Evolutionary conservation across 2,113 vertebrate species (phyloP).

Genomic region (Conger conger): DNA sequence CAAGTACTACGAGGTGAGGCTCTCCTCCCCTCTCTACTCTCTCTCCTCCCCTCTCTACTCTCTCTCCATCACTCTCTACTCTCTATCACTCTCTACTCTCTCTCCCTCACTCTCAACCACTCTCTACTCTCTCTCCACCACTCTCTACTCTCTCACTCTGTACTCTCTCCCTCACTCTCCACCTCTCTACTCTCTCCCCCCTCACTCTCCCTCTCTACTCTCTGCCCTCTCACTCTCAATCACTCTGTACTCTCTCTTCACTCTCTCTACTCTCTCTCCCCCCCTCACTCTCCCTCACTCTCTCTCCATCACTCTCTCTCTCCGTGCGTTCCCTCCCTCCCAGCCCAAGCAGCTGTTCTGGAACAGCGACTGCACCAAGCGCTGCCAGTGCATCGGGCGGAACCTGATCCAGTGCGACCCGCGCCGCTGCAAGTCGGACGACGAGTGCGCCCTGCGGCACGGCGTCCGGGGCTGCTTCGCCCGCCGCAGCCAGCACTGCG

Average conservation of each 20-base stretch:
- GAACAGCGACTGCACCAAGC: slow-evolving; percentile 91
- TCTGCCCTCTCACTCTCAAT: slow-evolving; percentile 37
- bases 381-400: slow-evolving; percentile 94
- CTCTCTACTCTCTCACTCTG: not conserved
- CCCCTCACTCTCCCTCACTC: slow-evolving; percentile 38
- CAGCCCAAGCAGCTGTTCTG: slow-evolving; percentile 97
- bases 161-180: not conserved
- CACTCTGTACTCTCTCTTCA: slow-evolving; percentile 45
- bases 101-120: not conserved
- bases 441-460: slow-evolving; percentile 82
- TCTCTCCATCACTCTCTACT: too few species aligned
- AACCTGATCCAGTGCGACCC: slow-evolving; percentile 97
- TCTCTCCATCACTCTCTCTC: slow-evolving; percentile 41
- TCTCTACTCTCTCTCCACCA: not conserved
- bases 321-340: slow-evolving; percentile 21
- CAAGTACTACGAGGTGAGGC: slow-evolving; percentile 91
- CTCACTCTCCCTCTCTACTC: slow-evolving; percentile 10
- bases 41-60: too few species aligned
- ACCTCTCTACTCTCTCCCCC: slow-evolving; percentile 2
- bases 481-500: slow-evolving; percentile 84
- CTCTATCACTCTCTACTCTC: not conserved
- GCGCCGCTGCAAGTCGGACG: slow-evolving; percentile 87
- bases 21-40: not conserved
- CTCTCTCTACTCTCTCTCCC: slow-evolving; percentile 35
- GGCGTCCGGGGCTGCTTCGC: slow-evolving; percentile 88